Base-by-base conservation (phyloP, 1,140 invertebrate species). In the Argopecten irradians region DNA sequence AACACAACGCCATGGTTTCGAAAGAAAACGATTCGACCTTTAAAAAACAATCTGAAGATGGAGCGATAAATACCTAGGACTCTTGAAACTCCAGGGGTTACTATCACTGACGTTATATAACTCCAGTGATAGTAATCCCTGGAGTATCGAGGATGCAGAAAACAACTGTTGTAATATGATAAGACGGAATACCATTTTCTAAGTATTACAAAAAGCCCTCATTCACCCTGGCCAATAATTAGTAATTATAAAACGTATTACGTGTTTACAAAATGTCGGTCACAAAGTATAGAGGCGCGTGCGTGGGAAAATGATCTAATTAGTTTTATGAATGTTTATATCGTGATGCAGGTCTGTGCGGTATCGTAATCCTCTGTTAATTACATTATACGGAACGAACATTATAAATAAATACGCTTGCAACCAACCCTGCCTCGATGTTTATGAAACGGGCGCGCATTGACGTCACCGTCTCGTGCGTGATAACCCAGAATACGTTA, bases 401-500 rank as follows among this genome's bases (percentile, higher is more conserved):
- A 71, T 71, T n/a, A 71, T 71, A 28, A 39, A 71, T 71, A 71
- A 8, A 28, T 71, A 71, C 55, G 55, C 13, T 22, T 11, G 55
- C 8, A 28, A 0, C 55, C 5, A 71, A 28, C 55, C 55, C 55
- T 71, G n/a, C 22, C 55, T 28, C 55, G n/a, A 2, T 71, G 55
- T 71, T 71, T 71, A 71, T 71, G 55, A 71, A 71, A 71, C 28
- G 55, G 28, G n/a, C n/a, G n/a, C n/a, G 22, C 36, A 28, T 28
- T 71, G 55, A 71, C 55, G 55, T 71, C 55, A 71, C 28, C 55
- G 55, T n/a, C 55, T 71, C 55, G n/a, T n/a, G 55, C 55, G 55
- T n/a, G 55, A 71, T 71, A 71, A 71, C 55, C 55, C 5, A 71
- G 55, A 71, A 71, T 71, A 5, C 16, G 55, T 1, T 71, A 71